Conservation (phyloP, 2,888 invertebrate species). For the Andrena fulva region DNA sequence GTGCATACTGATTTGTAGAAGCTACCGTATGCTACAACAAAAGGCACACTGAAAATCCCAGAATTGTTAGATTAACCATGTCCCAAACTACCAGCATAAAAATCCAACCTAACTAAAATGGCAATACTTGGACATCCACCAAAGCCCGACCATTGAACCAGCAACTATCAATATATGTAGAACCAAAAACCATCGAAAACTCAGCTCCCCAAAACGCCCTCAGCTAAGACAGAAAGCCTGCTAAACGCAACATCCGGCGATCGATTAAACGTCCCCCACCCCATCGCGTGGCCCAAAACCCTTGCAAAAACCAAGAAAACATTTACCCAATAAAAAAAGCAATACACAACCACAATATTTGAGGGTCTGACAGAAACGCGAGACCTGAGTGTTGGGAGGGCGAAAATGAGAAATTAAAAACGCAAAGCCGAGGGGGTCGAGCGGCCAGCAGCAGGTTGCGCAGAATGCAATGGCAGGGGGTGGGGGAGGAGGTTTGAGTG, state of each 20-base stretch:
- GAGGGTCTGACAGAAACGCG: neutral
- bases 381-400: neutral
- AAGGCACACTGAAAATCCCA: too few relatives aligned
- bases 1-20: too few relatives aligned
- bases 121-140: too few relatives aligned
- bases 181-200: neutral
- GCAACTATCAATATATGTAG: too few relatives aligned
- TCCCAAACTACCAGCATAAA: too few relatives aligned
- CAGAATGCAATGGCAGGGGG: neutral
- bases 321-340: slow-evolving; percentile 1
- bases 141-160: too few relatives aligned
- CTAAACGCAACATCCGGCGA: slow-evolving; percentile 6
- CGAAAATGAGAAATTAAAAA: slow-evolving; percentile 21
- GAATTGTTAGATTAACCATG: too few relatives aligned
- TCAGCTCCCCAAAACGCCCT: neutral
- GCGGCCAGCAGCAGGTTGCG: slow-evolving; percentile 23
- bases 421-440: slow-evolving; percentile 7
- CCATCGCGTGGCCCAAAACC: neutral
- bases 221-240: neutral
- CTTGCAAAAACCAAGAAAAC: neutral
- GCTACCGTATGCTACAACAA: too few relatives aligned
- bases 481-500: neutral
- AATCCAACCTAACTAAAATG: too few relatives aligned
- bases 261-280: slow-evolving; percentile 21
- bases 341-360: neutral